Evolutionary conservation across 2,797 vertebrate genomes (phyloP), one percentile per base, ranked within the genome.

Genomic region (Syndactyla subalaris): DNA sequence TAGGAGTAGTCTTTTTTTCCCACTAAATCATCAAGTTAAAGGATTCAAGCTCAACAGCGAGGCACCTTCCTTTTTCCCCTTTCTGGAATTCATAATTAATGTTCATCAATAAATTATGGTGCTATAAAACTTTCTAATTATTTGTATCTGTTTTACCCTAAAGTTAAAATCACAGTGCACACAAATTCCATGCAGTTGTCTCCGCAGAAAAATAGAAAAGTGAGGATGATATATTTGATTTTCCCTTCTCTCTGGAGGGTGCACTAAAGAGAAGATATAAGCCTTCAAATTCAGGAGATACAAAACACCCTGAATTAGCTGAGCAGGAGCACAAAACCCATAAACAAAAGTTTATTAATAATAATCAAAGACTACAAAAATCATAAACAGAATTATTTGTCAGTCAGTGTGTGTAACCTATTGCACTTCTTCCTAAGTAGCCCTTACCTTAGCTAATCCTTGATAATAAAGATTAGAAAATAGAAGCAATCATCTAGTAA

Each of bases 31-130:
- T 38, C 2, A 8, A 76, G 52, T 85, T 73, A 83, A 77, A 79
- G 78, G 88, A n/a, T 68, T 90, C 61, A 67, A 72, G 48, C 57
- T 49, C 30, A 89, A 72, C 58, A 85, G 29, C 34, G 13, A 84
- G 34, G 54, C 22, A 75, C 36, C 8, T 63, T 70, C 48, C 45
- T 45, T 54, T n/a, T 24, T n/a, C 3, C 13, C 27, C 51, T 20
- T 51, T 78, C 55, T 79, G 88, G 41, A 90, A 93, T 88, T 78
- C 21, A 39, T 74, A 80, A 83, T 94, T 41, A 89, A 84, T 63
- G 22, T 71, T 95, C n/a, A 73, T 93, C 85, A 87, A 92, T 89
- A 89, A 92, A 92, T 93, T 70, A 95, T 57, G 74, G 66, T n/a
- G 19, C 20, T 61, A 48, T 55, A 76, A 84, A 91, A 30, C 6